Evolutionary conservation across 2,888 invertebrate species (phyloP).

Genomic region (Phyto melanocephala): DNA sequence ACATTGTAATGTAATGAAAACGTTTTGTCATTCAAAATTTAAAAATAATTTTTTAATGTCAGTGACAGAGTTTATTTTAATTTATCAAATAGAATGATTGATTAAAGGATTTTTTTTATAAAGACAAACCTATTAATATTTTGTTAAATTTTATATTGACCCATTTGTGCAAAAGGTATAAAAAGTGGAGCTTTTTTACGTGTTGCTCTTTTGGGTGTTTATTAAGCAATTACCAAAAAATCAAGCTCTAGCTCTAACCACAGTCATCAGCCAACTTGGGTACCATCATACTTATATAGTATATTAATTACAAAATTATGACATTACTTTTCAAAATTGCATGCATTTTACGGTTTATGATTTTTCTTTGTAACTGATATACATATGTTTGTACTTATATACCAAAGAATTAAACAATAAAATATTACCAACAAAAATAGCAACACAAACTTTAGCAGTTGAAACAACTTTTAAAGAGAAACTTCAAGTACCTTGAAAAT

Average conservation of each 20-base stretch:
- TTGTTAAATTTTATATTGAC: constrained; percentile 16
- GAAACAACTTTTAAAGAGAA: constrained; percentile 50
- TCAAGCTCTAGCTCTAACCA: background rate
- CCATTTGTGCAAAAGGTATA: constrained; percentile 36
- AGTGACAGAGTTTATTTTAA: background rate
- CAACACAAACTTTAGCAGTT: background rate
- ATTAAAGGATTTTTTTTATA: background rate
- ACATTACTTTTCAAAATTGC: constrained; percentile 75
- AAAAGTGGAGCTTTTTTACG: constrained; percentile 9
- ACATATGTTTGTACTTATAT: constrained; percentile 44
- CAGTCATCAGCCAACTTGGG: background rate
- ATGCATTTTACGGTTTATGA: constrained; percentile 67
- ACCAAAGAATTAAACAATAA: background rate
- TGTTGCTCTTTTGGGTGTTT: background rate
- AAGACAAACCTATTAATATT: background rate
- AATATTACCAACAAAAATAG: constrained; percentile 17
- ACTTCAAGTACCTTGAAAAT: constrained; percentile 54
- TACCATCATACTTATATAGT: too few species aligned
- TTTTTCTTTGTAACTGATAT: constrained; percentile 35
- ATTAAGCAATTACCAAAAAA: constrained; percentile 38
- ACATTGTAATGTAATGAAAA: background rate
- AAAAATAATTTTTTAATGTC: background rate
- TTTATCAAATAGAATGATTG: background rate
- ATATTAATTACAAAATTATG: constrained; percentile 72
- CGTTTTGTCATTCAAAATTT: background rate